Percentiles rank a stretch among this genome's conserved stretches.
phyloP scores from a whole-genome alignment of 1,140 invertebrate species.

The Formica exsecta region DNA sequence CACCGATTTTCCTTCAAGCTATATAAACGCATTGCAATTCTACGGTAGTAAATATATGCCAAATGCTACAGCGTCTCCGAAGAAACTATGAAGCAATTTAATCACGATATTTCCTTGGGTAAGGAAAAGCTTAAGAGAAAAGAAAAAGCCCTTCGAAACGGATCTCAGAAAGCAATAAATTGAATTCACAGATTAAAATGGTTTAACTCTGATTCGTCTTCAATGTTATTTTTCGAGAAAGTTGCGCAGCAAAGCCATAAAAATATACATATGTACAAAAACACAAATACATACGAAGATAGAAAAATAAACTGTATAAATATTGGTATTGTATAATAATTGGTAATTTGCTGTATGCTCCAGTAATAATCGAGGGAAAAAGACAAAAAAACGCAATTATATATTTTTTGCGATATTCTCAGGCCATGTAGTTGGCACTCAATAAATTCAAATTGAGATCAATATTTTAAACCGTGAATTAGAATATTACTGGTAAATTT shows the following conservation, averaged over 20 bases:
- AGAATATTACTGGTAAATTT: slow-evolving; percentile 54
- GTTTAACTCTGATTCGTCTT: not conserved
- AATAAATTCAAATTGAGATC: slow-evolving; percentile 75
- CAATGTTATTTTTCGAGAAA: slow-evolving; percentile 3
- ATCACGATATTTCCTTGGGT: slow-evolving; percentile 40
- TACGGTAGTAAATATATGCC: slow-evolving; percentile 19
- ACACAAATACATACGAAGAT: not conserved
- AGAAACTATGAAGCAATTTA: slow-evolving; percentile 35
- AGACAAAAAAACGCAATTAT: not conserved
- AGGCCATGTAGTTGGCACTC: not conserved
- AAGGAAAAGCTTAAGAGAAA: slow-evolving; percentile 33
- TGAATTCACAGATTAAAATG: slow-evolving; percentile 26
- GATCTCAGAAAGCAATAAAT: slow-evolving; percentile 34
- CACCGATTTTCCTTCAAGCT: slow-evolving; percentile 36
- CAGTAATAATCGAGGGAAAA: not conserved
- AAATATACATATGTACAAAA: too few relatives aligned
- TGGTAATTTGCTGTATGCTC: not conserved
- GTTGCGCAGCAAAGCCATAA: not conserved
- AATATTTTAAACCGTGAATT: slow-evolving; percentile 70
- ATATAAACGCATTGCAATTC: slow-evolving; percentile 27
- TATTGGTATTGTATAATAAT: not conserved
- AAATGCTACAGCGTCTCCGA: not conserved
- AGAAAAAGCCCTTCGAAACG: not conserved
- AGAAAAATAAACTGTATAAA: not conserved
- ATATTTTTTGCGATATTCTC: not conserved